These are phyloP conservation scores for Phrynocephalus guinanensis DNA, from an alignment of 2,797 vertebrate genomes.

Conservation along the genomic window DNA sequence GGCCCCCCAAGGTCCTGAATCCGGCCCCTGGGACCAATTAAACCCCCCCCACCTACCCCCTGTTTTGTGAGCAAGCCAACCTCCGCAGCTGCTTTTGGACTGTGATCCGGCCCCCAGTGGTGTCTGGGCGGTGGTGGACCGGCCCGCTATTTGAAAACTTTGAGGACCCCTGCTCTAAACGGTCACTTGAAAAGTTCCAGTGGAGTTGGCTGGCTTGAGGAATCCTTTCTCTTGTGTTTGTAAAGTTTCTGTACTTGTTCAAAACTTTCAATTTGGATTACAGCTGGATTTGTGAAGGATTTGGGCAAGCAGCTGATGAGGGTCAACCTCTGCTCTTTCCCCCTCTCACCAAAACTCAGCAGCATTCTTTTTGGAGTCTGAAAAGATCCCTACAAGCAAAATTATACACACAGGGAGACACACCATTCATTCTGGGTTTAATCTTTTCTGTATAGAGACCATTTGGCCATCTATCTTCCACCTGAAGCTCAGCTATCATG, in stretches of 20 bases:
- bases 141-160: too few relatives aligned
- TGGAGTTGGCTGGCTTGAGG: not conserved
- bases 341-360: too few relatives aligned
- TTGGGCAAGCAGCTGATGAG: not conserved
- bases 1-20: too few relatives aligned
- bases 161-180: not conserved
- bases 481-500: not conserved
- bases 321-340: not conserved
- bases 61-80: too few relatives aligned
- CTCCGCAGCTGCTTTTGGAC: too few relatives aligned
- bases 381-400: not conserved
- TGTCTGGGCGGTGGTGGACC: too few relatives aligned
- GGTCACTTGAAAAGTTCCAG: not conserved
- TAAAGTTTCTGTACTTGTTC: not conserved
- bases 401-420: not conserved
- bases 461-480: not conserved
- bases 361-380: not conserved
- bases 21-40: too few relatives aligned
- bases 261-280: not conserved
- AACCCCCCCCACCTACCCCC: too few relatives aligned
- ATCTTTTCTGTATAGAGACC: accelerated
- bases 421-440: not conserved
- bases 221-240: not conserved
- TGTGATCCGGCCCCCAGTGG: too few relatives aligned
- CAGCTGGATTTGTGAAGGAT: not conserved